Evolutionary conservation across 2,888 invertebrate genomes (phyloP).

Genomic region (Nesidiocoris tenuis): DNA sequence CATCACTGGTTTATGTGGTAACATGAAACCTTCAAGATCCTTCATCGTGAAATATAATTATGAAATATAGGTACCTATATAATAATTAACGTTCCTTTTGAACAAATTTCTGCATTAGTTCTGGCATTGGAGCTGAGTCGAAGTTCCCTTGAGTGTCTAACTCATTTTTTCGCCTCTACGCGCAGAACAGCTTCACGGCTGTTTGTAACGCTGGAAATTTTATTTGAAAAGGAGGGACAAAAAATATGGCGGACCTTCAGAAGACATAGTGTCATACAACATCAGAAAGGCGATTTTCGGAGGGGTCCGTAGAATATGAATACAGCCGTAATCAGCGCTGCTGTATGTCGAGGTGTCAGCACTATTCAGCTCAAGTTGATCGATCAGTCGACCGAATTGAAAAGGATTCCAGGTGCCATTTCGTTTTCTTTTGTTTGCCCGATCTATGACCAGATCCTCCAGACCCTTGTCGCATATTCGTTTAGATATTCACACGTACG

Average conservation of each 20-base stretch:
- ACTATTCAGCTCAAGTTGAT: constrained; percentile 37
- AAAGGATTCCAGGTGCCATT: constrained; percentile 39
- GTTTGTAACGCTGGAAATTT: constrained; percentile 9
- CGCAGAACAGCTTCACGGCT: constrained; percentile 1
- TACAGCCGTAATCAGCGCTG: constrained; percentile 29
- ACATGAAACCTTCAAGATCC: no score
- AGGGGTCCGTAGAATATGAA: constrained; percentile 30
- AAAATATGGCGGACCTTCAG: neutral
- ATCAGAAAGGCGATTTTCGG: constrained; percentile 11
- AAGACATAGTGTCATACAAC: no score
- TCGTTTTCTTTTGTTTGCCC: neutral
- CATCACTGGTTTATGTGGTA: no score
- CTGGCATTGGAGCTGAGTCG: no score
- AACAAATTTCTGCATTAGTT: no score
- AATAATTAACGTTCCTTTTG: no score
- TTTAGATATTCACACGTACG: neutral
- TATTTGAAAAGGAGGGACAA: neutral
- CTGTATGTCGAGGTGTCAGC: constrained; percentile 34
- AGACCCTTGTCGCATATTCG: neutral
- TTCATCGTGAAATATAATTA: no score
- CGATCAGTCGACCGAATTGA: constrained; percentile 29
- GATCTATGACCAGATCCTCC: neutral
- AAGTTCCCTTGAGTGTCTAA: no score
- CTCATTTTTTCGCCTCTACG: neutral
- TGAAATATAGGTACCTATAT: no score